phyloP scores from a whole-genome alignment of 2,888 invertebrate genomes.

The Steinernema scapterisci region DNA sequence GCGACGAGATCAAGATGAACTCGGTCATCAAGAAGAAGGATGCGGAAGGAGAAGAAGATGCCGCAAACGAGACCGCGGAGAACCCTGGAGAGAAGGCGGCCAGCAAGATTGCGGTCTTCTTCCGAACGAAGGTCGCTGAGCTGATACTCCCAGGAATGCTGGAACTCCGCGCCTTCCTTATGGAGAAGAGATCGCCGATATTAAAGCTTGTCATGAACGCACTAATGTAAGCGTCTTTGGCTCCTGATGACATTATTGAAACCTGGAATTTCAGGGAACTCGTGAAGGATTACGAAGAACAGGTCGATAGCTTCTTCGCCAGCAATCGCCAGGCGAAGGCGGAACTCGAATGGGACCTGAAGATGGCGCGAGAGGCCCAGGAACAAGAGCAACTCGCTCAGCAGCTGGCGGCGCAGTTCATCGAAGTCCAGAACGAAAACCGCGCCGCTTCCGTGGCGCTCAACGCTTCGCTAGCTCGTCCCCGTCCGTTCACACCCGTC shows the following conservation, averaged over 20 bases:
- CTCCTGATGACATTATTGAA: not conserved
- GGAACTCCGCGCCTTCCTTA: conserved; percentile 38
- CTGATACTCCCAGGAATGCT: conserved; percentile 47
- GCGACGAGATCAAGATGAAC: conserved; percentile 43
- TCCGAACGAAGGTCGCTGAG: conserved; percentile 45
- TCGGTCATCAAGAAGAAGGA: conserved; percentile 40
- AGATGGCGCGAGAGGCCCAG: conserved; percentile 10
- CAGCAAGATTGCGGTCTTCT: conserved; percentile 45
- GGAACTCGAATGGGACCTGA: conserved; percentile 41
- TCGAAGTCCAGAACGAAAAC: not conserved
- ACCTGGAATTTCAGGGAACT: conserved; percentile 26
- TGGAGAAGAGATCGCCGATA: conserved; percentile 35
- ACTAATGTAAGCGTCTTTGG: conserved; percentile 34
- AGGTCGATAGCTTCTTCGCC: conserved; percentile 41
- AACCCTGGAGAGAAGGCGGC: conserved; percentile 31
- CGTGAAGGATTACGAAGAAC: conserved; percentile 38
- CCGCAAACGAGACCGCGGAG: conserved; percentile 40
- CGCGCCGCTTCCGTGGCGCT: not conserved
- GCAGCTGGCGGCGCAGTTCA: not conserved
- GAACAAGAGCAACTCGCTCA: not conserved
- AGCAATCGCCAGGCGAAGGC: conserved; percentile 40
- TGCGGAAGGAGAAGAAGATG: conserved; percentile 41
- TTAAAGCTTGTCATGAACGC: conserved; percentile 32
- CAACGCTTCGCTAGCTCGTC: not conserved
- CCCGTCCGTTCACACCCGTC: not conserved